These are phyloP conservation scores for Hydroisotoma schaefferi DNA, from an alignment of 2,888 invertebrate species.

Conservation along the genomic window DNA sequence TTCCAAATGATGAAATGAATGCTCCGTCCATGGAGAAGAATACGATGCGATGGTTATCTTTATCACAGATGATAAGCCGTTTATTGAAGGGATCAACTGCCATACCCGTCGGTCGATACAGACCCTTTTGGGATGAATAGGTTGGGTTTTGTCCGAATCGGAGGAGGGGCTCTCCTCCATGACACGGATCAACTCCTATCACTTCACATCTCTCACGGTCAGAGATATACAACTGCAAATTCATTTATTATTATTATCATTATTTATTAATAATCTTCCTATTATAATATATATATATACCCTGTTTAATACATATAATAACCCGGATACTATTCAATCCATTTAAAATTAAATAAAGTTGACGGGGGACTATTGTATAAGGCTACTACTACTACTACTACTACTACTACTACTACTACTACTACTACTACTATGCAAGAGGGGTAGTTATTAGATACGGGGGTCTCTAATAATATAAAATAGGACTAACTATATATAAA, in stretches of 20 bases:
- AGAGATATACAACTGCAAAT: not conserved
- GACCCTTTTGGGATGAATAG: not conserved
- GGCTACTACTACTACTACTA: too few species aligned
- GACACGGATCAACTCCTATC: not conserved
- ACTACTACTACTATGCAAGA: too few species aligned
- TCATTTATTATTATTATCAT: too few species aligned
- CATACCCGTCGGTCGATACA: slow-evolving; percentile 25
- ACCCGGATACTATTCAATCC: not conserved
- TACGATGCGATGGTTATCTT: slow-evolving; percentile 27
- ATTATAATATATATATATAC: too few species aligned
- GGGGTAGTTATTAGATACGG: too few species aligned
- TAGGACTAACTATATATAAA: too few species aligned
- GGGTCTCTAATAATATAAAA: too few species aligned
- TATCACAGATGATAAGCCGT: slow-evolving; percentile 26
- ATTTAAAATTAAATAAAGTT: too few species aligned
- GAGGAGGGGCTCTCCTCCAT: not conserved
- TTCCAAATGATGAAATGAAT: slow-evolving; percentile 23
- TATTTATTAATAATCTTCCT: too few species aligned
- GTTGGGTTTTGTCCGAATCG: not conserved
- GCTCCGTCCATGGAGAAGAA: slow-evolving; percentile 18
- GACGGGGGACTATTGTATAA: too few species aligned
- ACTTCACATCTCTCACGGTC: not conserved
- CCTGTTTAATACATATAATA: too few species aligned
- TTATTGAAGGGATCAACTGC: slow-evolving; percentile 14
- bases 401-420: too few species aligned